Base-by-base conservation (phyloP, 2,797 vertebrate species). In the Coilia nasus region DNA sequence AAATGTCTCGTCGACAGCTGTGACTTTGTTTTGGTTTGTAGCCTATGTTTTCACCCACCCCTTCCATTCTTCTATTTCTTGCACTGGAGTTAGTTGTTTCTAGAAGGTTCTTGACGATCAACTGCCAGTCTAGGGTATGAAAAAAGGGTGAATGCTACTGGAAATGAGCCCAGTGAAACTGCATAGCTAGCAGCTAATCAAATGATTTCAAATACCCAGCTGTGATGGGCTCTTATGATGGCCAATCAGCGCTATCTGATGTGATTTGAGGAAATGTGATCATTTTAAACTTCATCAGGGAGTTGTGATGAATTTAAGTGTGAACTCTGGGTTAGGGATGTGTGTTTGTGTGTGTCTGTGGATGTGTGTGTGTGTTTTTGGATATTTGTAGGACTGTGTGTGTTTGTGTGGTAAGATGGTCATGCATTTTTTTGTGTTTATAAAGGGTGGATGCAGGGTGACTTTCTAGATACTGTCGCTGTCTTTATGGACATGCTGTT, bases 1-100 rank as follows among this genome's bases (percentile, higher is more conserved):
- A 93, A 95, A 97, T 93, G 86, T 23, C 1, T 90, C 89, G 91
- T 90, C 93, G 93, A 96, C 94, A 96, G 96, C 92, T 93, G 94
- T 93, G 95, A 89, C 28, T 92, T 86, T 82, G 91, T 90, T 91
- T 90, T 89, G 87, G 84, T 0, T 84, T 1, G 84, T 89, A n/a
- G n/a, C n/a, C n/a, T n/a, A 85, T 75, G 28, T 75, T 17, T 71
- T 71, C 25, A 35, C 67, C 31, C 62, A 12, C 3, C 25, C 31
- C 64, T 15, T 71, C 14, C 64, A 31, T 28, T 28, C 67, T 28
- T 19, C 67, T 31, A 3, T 67, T 67, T 67, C 28, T 31, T 67
- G 21, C 28, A 83, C 12, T 44, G 91, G 89, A 17, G 67, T 54
- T 54, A 90, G 90, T 89, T 85, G 90, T 59, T 47, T 85, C n/a